Conservation (phyloP, 2,888 invertebrate genomes). For the Microplitis deprimator region DNA sequence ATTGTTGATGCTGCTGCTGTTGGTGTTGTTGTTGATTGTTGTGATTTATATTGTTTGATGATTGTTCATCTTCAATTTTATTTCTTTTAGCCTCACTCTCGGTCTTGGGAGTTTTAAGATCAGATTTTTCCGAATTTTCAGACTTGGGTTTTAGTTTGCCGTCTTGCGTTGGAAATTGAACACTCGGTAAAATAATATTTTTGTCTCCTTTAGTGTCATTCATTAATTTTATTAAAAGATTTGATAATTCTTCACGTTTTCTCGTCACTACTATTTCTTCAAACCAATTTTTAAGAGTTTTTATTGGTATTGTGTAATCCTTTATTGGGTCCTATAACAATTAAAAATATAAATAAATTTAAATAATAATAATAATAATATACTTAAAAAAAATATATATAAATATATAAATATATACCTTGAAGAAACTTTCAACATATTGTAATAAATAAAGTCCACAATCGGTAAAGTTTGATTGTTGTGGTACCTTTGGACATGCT, state of each 20-base stretch:
- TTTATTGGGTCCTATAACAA: constrained; percentile 82
- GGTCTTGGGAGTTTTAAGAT: constrained; percentile 49
- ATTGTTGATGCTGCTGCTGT: constrained; percentile 36
- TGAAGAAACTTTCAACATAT: constrained; percentile 96
- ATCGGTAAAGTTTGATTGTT: constrained; percentile 97
- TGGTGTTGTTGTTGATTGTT: constrained; percentile 26
- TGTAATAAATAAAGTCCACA: constrained; percentile 96
- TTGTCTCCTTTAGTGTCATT: constrained; percentile 80
- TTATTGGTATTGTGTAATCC: constrained; percentile 88
- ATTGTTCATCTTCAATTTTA: constrained; percentile 50
- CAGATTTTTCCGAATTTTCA: constrained; percentile 53
- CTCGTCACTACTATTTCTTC: constrained; percentile 85
- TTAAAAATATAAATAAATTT: constrained; percentile 6
- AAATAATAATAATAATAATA: not conserved
- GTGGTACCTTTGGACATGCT: constrained; percentile 92
- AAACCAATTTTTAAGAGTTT: constrained; percentile 89
- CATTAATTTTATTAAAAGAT: constrained; percentile 83
- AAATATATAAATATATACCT: constrained; percentile 73
- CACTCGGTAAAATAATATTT: constrained; percentile 77
- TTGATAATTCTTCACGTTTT: constrained; percentile 90
- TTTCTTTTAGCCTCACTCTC: constrained; percentile 53
- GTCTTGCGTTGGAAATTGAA: constrained; percentile 83
- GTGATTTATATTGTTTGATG: constrained; percentile 9
- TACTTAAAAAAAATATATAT: not conserved
- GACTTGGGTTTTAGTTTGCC: constrained; percentile 72